Base-by-base conservation (phyloP, 1,140 invertebrate genomes). In the Pseudoatta argentina region DNA sequence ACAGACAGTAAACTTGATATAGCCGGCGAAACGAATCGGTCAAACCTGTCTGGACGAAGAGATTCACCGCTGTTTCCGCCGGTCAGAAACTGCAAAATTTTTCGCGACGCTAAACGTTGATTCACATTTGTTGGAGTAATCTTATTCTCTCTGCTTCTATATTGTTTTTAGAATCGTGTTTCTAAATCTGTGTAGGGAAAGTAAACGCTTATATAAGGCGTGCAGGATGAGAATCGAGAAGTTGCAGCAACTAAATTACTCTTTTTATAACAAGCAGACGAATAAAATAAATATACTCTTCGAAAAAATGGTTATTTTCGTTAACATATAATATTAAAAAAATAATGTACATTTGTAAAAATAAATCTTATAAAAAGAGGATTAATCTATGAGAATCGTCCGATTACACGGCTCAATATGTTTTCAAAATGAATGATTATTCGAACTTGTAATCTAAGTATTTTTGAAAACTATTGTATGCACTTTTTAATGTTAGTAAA, bases 21-120 rank as follows among this genome's bases (percentile, higher is more conserved):
- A 78, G 51, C 30, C 21, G 73, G n/a, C 63, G 63, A 86, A 64
- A 81, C 72, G 83, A 88, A 77, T 86, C 85, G 66, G 59, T 88
- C 53, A n/a, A 53, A 59, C 76, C 67, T 81, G 72, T 63, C 71
- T 30, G 57, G n/a, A 44, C 27, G 72, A 34, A 14, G 73, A 57
- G 63, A 55, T n/a, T 82, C 53, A 18, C 30, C 51, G 39, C 39
- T 5, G 75, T 72, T 73, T 88, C 24, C 61, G 59, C 14, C 34
- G 66, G 30, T 34, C 55, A 51, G 39, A 83, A 73, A 83, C 27
- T 55, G 27, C n/a, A n/a, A 67, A 66, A 24, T 55, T 61, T 66
- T 81, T 39, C 21, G 39, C 63, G 21, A 39, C 21, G 24, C 61
- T 30, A 34, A 18, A 79, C 14, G 10, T 14, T 39, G 12, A 79